Evolutionary conservation across 2,888 invertebrate species (phyloP).

Genomic region (Flexamia atlantica): DNA sequence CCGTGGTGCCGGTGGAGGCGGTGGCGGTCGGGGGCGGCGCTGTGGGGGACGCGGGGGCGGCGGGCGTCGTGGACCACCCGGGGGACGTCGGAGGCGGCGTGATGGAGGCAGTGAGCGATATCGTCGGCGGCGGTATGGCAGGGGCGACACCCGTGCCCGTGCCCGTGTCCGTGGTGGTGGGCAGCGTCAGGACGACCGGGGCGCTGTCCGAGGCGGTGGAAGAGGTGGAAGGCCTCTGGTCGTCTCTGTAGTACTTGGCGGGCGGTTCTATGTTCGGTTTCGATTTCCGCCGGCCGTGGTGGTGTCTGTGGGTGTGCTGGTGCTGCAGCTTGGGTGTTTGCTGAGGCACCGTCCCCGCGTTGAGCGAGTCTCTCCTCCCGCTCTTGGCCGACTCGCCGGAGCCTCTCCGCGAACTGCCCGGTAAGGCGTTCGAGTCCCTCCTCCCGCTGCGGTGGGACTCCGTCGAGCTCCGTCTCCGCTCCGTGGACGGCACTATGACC

Average conservation of each 20-base stretch:
- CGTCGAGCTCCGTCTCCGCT: constrained; percentile 78
- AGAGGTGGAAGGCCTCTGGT: constrained; percentile 84
- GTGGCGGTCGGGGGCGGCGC: constrained; percentile 57
- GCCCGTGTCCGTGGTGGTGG: constrained; percentile 75
- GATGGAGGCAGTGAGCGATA: constrained; percentile 86
- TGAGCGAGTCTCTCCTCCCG: constrained; percentile 76
- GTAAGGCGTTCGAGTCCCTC: constrained; percentile 67
- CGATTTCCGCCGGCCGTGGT: constrained; percentile 73
- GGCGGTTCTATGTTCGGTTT: constrained; percentile 71
- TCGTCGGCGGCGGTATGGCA: constrained; percentile 81
- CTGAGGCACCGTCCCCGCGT: constrained; percentile 74
- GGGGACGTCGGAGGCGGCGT: constrained; percentile 92
- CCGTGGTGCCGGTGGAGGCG: constrained; percentile 46
- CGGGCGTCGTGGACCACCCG: constrained; percentile 77
- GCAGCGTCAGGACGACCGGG: constrained; percentile 77
- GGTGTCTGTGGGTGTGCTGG: constrained; percentile 75
- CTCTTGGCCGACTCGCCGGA: constrained; percentile 82
- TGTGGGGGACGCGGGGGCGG: constrained; percentile 62
- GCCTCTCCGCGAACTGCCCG: constrained; percentile 73
- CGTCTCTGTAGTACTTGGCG: constrained; percentile 79
- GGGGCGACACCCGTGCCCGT: constrained; percentile 71
- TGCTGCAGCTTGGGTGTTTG: constrained; percentile 75
- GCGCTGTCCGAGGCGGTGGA: constrained; percentile 86
- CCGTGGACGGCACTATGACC: constrained; percentile 71
- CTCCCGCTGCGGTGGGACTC: constrained; percentile 80